Evolutionary conservation across 92 coral and sea anemone species (phyloP).

Genomic region (Pocillopora meandrina): DNA sequence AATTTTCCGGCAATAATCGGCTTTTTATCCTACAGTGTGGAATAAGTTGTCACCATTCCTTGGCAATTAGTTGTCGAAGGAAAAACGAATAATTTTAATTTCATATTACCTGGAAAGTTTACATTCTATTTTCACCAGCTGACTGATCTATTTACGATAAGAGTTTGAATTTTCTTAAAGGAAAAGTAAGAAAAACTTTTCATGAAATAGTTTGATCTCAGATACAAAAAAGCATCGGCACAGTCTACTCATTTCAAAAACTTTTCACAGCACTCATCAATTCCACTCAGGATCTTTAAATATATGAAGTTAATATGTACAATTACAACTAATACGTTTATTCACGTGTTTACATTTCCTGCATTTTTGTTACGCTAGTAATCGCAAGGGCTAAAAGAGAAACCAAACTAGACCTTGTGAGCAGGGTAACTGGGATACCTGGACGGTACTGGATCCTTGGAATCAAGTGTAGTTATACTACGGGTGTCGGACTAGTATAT

Average conservation of each 20-base stretch:
- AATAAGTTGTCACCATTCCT: neutral
- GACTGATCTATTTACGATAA: neutral
- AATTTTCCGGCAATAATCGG: constrained; percentile 1
- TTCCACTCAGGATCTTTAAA: neutral
- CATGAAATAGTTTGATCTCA: too few species aligned
- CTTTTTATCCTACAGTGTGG: neutral
- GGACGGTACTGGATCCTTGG: too few species aligned
- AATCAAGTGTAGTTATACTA: too few species aligned
- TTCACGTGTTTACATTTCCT: too few species aligned
- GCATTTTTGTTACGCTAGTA: too few species aligned
- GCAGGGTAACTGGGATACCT: too few species aligned
- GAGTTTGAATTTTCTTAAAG: too few species aligned
- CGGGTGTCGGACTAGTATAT: too few species aligned
- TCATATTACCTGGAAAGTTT: neutral
- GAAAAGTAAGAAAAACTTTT: too few species aligned
- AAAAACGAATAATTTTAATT: neutral
- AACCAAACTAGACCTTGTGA: too few species aligned
- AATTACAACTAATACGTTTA: neutral
- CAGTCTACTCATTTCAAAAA: neutral
- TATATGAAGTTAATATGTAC: neutral
- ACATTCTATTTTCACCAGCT: neutral
- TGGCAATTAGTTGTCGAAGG: neutral
- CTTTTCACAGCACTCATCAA: neutral
- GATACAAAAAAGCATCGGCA: neutral
- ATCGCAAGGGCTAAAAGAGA: too few species aligned